Evolutionary conservation across 2,797 vertebrate genomes (phyloP), one percentile per base, ranked within the genome.

Genomic region (Leucoraja ocellata): DNA sequence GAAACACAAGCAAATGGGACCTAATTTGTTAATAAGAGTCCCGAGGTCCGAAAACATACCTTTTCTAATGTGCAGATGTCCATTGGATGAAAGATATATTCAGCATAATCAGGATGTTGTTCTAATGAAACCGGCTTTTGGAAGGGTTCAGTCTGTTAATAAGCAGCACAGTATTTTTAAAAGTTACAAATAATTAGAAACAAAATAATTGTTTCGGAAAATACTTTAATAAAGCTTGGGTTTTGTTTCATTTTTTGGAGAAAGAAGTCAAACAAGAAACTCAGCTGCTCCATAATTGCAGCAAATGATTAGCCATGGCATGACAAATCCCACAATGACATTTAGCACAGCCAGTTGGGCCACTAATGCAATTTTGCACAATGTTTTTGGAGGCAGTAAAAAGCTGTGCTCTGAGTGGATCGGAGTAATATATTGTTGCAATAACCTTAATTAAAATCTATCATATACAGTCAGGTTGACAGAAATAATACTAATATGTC

Each of bases 11-110:
- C 11, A 93, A 71, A 0, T 28, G n/a, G 61, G 16, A 21, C 58
- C 10, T 32, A 10, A 91, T 63, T 93, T 90, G 86, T 10, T 36
- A 76, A 92, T 9, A 36, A 32, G 25, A 65, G 61, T 25, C 28
- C 71, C 32, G n/a, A 46, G 93, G n/a, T 46, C 76, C 90, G 94
- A 93, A 54, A 54, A 96, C 96, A 94, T 97, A 99, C 99, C 98
- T 99, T 99, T 95, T 99, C 98, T 97, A 99, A 96, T 83, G 99
- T 99, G 96, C 97, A 97, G 94, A 99, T 97, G 96, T 99, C 99
- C 99, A 99, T 99, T 93, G 98, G 97, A 95, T 99, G 98, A 96
- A 99, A 99, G 95, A 99, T 99, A 95, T 99, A 99, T 94, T 99
- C 99, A 93, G 99, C 97, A 95, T 99, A 99, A 97, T 99, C 99